These are phyloP conservation scores for Tenrec ecaudatus DNA, from an alignment of 2,113 vertebrate genomes.

Conservation along the genomic window DNA sequence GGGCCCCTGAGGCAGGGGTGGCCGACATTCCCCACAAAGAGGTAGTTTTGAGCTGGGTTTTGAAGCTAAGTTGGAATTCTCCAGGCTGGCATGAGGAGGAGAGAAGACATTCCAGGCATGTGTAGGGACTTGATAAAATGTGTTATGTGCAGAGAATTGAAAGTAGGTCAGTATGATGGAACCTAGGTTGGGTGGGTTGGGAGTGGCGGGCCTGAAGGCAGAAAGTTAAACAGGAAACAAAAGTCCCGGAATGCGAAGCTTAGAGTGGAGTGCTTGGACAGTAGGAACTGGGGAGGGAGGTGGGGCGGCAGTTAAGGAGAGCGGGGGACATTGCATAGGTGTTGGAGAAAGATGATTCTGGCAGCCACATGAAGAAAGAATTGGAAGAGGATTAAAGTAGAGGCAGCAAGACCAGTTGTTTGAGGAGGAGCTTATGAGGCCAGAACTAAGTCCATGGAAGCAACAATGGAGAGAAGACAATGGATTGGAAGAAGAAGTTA, in stretches of 20 bases:
- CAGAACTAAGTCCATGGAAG: slow-evolving; percentile 60
- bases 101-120: slow-evolving; percentile 31
- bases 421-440: slow-evolving; percentile 58
- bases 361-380: slow-evolving; percentile 7
- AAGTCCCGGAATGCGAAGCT: background rate
- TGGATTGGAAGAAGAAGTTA: slow-evolving; percentile 18
- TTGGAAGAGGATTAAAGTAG: slow-evolving; percentile 62
- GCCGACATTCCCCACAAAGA: background rate
- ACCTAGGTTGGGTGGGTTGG: background rate
- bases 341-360: slow-evolving; percentile 65
- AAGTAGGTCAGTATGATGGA: slow-evolving; percentile 68
- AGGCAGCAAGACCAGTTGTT: slow-evolving; percentile 56
- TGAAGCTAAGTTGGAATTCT: slow-evolving; percentile 38
- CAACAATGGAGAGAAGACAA: slow-evolving; percentile 28
- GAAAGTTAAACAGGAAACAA: slow-evolving; percentile 21
- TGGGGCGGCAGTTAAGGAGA: background rate
- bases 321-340: background rate
- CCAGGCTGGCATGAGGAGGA: background rate
- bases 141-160: slow-evolving; percentile 32
- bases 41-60: slow-evolving; percentile 45
- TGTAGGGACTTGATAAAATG: slow-evolving; percentile 58
- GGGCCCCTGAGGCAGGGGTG: background rate
- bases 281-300: background rate
- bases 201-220: slow-evolving; percentile 1
- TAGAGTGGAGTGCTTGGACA: slow-evolving; percentile 31